phyloP scores from a whole-genome alignment of 1,140 invertebrate genomes.

The Xylocopa sonorina region DNA sequence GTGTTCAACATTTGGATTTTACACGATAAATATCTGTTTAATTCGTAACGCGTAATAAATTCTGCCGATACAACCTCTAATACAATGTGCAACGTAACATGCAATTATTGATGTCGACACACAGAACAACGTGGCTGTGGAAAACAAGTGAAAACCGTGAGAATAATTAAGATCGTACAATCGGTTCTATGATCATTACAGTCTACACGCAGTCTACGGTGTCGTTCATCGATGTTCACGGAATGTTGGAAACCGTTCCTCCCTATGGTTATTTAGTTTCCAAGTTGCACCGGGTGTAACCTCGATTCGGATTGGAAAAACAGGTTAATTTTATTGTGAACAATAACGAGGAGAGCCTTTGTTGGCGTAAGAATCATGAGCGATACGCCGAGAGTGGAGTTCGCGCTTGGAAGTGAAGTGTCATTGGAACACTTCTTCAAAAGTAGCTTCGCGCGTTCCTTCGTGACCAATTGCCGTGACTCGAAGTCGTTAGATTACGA shows the following conservation, averaged over 20 bases:
- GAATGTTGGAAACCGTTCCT: neutral
- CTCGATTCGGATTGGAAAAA: neutral
- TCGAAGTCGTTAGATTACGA: conserved; percentile 79
- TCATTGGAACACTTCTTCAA: conserved; percentile 79
- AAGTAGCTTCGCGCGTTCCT: conserved; percentile 80
- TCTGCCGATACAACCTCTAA: neutral
- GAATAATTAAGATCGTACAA: neutral
- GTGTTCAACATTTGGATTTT: neutral
- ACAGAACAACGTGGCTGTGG: neutral
- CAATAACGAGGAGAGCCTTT: neutral
- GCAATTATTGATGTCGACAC: neutral
- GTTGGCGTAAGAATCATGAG: conserved; percentile 56
- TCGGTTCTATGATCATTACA: neutral
- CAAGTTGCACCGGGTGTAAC: neutral
- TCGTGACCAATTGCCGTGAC: conserved; percentile 73
- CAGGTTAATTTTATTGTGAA: neutral
- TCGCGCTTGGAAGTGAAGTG: conserved; percentile 78
- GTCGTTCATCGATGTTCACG: neutral
- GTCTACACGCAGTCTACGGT: neutral
- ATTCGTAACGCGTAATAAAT: neutral
- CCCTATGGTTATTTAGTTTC: neutral
- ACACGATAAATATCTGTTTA: neutral
- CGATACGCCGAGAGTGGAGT: conserved; percentile 72
- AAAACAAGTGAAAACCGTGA: conserved; percentile 20
- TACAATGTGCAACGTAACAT: neutral